phyloP scores from a whole-genome alignment of 2,113 vertebrate species.

The Myotis davidii region DNA sequence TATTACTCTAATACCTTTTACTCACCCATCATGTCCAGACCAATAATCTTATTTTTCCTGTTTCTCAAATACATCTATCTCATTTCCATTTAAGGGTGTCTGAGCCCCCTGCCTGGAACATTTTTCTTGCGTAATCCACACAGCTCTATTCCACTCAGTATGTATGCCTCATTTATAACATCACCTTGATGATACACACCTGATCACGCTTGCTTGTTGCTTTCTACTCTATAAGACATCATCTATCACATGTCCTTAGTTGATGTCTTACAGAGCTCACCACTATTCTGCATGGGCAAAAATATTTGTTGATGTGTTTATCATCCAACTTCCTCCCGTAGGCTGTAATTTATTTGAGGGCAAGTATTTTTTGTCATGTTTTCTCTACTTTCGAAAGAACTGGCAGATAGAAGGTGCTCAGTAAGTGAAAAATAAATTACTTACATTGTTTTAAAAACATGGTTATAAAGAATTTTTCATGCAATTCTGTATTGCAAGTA shows the following conservation, averaged over 20 bases:
- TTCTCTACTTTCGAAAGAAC: not conserved
- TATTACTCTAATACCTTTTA: not conserved
- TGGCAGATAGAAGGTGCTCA: not conserved
- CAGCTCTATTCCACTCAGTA: not conserved
- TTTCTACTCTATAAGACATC: not conserved
- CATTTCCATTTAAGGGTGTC: not conserved
- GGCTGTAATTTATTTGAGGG: slow-evolving; percentile 9
- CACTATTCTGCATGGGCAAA: not conserved
- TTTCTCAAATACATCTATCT: not conserved
- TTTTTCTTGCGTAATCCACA: not conserved
- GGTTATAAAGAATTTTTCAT: not conserved
- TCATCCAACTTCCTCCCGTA: not conserved
- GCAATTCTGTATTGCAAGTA: not conserved
- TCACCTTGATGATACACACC: not conserved
- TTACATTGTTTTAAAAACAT: not conserved
- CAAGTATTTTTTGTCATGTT: not conserved
- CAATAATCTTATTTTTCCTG: not conserved
- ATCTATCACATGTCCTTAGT: not conserved
- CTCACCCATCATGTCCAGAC: not conserved
- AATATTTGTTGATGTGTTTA: not conserved
- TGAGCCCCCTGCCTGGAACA: not conserved
- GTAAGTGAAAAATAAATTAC: not conserved
- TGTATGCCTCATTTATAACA: not conserved
- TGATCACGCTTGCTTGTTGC: not conserved
- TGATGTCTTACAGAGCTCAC: not conserved